Evolutionary conservation across 2,797 vertebrate species (phyloP).

Genomic region (Darevskia nairensis): DNA sequence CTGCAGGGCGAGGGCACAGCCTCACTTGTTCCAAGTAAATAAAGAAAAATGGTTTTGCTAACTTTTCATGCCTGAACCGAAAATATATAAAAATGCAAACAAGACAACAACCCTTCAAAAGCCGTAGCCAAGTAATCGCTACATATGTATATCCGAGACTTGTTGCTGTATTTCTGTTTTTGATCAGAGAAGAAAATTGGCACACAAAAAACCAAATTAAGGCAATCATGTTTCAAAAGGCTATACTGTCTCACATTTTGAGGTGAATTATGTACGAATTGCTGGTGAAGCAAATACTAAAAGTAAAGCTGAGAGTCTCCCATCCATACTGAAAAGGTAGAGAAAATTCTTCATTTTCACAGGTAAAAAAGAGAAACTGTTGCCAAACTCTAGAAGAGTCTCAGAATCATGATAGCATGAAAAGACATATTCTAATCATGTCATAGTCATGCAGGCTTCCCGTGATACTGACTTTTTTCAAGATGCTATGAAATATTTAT

Average conservation of each 20-base stretch:
- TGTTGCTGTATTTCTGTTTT: not conserved
- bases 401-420: not conserved
- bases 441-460: not conserved
- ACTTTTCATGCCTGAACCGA: not conserved
- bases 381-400: not conserved
- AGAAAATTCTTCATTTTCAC: not conserved
- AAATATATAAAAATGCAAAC: conserved; percentile 40
- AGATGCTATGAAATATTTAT: conserved; percentile 31
- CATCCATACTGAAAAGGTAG: not conserved
- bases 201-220: not conserved
- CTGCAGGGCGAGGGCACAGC: no score
- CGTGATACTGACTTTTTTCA: conserved; percentile 3
- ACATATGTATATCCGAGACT: not conserved
- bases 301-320: not conserved
- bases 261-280: not conserved
- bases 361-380: not conserved
- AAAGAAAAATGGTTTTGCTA: not conserved
- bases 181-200: conserved; percentile 4
- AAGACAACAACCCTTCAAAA: conserved; percentile 46
- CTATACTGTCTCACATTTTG: not conserved
- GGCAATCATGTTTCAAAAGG: conserved; percentile 31
- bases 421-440: not conserved
- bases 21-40: not conserved
- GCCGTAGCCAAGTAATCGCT: not conserved
- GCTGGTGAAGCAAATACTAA: not conserved